phyloP scores from a whole-genome alignment of 1,140 invertebrate genomes.

The Probaryconus sp. region DNA sequence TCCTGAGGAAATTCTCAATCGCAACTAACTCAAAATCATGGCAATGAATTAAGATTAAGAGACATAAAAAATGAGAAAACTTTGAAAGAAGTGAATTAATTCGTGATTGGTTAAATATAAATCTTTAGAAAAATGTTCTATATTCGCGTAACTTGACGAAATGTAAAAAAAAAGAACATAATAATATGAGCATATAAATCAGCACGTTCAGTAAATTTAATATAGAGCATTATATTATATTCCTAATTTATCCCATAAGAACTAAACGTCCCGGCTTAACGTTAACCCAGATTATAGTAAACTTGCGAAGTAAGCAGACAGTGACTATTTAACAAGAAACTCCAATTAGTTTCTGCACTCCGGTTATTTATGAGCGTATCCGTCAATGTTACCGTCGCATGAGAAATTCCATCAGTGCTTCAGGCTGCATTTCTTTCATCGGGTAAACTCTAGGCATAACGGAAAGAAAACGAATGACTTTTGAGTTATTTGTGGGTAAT shows the following conservation, averaged over 20 bases:
- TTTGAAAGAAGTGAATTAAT: no score
- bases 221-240: constrained; percentile 11
- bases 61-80: no score
- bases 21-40: no score
- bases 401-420: constrained; percentile 60
- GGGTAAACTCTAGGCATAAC: constrained; percentile 48
- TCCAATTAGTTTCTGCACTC: constrained; percentile 68
- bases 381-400: constrained; percentile 66
- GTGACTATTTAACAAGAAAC: constrained; percentile 65
- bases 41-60: no score
- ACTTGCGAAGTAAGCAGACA: constrained; percentile 36
- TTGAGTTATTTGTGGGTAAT: constrained; percentile 17
- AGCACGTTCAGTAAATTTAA: neutral
- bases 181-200: no score
- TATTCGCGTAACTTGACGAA: no score
- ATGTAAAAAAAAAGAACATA: no score
- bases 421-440: constrained; percentile 54
- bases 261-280: constrained; percentile 29
- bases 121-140: no score
- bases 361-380: constrained; percentile 69
- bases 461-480: constrained; percentile 51
- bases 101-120: no score
- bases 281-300: constrained; percentile 50
- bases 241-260: constrained; percentile 3
- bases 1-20: no score